phyloP scores from a whole-genome alignment of 1,140 invertebrate species.

The Drosophila prosaltans region DNA sequence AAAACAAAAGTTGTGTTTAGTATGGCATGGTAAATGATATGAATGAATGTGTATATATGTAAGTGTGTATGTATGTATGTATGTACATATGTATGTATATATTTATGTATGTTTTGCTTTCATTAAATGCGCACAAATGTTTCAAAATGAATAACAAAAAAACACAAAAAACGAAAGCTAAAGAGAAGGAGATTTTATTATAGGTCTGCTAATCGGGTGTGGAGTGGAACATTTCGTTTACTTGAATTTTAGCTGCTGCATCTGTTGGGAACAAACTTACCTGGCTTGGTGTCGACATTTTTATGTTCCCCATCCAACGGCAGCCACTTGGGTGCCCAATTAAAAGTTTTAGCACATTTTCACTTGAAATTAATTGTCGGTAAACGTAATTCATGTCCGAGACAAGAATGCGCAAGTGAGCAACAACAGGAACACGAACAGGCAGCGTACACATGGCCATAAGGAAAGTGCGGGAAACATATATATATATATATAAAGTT shows the following conservation, averaged over 20 bases:
- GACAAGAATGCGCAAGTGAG: constrained; percentile 63
- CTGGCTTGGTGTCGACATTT: constrained; percentile 76
- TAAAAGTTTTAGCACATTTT: constrained; percentile 80
- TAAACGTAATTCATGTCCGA: constrained; percentile 81
- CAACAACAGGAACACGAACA: constrained; percentile 8
- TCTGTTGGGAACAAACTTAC: constrained; percentile 54
- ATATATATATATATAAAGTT: background rate
- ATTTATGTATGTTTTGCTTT: constrained; percentile 16
- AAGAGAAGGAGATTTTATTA: constrained; percentile 4
- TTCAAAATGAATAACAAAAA: constrained; percentile 9
- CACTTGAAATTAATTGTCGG: constrained; percentile 81
- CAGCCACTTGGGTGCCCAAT: constrained; percentile 65
- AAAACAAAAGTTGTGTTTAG: constrained; percentile 4
- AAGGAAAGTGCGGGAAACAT: background rate
- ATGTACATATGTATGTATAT: background rate
- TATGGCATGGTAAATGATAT: background rate
- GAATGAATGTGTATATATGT: background rate
- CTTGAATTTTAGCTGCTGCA: constrained; percentile 16
- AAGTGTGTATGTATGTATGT: background rate
- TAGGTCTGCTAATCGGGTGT: constrained; percentile 12
- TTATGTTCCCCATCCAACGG: constrained; percentile 38
- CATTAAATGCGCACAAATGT: constrained; percentile 21
- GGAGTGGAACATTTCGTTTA: constrained; percentile 6
- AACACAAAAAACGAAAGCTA: background rate
- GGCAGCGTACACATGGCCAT: background rate